phyloP scores from a whole-genome alignment of 2,797 vertebrate genomes.

The Liparis tanakae region DNA sequence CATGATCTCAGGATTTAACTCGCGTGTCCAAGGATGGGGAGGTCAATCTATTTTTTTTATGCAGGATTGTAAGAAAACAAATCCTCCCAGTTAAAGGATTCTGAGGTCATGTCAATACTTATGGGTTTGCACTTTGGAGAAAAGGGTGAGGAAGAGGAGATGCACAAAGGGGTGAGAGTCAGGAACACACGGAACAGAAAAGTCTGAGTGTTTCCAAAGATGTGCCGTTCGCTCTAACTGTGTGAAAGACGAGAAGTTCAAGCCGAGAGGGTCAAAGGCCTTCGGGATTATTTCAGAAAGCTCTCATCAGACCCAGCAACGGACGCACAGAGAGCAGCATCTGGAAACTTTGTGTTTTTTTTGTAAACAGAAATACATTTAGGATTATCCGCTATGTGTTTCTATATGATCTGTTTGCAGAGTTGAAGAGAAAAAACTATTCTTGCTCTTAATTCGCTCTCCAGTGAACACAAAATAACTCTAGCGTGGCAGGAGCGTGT shows the following conservation, averaged over 20 bases:
- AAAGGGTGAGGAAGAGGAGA: slow-evolving; percentile 31
- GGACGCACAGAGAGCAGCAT: not conserved
- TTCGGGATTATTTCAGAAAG: not conserved
- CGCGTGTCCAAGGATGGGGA: slow-evolving; percentile 26
- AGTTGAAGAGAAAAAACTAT: slow-evolving; percentile 2
- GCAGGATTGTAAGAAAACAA: slow-evolving; percentile 11
- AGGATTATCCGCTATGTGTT: slow-evolving; percentile 15
- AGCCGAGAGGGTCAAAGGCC: slow-evolving; percentile 5
- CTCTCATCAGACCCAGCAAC: not conserved
- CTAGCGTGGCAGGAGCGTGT: not conserved
- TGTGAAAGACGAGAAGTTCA: not conserved
- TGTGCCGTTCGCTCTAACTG: not conserved
- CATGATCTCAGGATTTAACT: slow-evolving; percentile 39
- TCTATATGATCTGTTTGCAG: not conserved
- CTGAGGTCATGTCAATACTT: slow-evolving; percentile 35
- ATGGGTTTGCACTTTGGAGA: slow-evolving; percentile 41
- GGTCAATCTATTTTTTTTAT: slow-evolving; percentile 29
- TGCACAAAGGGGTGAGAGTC: slow-evolving; percentile 7
- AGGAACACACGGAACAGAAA: not conserved
- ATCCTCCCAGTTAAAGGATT: slow-evolving; percentile 19
- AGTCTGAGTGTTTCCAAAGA: slow-evolving; percentile 14
- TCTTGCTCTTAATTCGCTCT: not conserved
- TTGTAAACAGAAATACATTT: not conserved
- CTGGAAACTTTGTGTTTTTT: not conserved
- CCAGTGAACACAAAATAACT: slow-evolving; percentile 1